Percentiles rank a stretch among this genome's conserved stretches.
Evolutionary conservation across 2,888 invertebrate genomes (phyloP).

Genomic region (Eristalis tenax): DNA sequence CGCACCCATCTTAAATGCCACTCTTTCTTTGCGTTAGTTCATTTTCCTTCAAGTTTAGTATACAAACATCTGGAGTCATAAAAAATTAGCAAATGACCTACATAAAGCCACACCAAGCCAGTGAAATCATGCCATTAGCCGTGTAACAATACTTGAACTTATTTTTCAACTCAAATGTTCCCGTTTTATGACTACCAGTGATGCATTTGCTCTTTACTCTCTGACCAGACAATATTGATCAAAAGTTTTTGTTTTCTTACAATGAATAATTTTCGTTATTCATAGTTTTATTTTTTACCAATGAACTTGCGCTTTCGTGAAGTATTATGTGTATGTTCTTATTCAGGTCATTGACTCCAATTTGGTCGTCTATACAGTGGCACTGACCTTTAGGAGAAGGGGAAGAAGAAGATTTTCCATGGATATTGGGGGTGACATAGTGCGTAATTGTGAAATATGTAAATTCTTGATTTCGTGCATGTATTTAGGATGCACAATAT

Average conservation of each 20-base stretch:
- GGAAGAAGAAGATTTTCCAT: too few relatives aligned
- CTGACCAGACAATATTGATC: not conserved
- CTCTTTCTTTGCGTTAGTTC: not conserved
- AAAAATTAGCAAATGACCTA: not conserved
- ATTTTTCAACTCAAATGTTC: not conserved
- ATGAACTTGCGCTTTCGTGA: not conserved
- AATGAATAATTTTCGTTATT: not conserved
- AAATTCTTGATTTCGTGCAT: too few relatives aligned
- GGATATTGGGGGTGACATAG: too few relatives aligned
- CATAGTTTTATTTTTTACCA: not conserved
- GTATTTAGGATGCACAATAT: too few relatives aligned
- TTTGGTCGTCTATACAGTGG: not conserved
- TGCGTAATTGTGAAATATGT: too few relatives aligned
- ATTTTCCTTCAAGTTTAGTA: not conserved
- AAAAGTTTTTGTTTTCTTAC: not conserved
- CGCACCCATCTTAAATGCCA: not conserved
- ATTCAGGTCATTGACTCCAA: too few relatives aligned
- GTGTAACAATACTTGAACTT: not conserved
- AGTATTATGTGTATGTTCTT: not conserved
- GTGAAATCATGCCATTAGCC: not conserved
- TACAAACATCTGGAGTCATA: not conserved
- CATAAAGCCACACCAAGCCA: not conserved
- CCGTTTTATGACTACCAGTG: not conserved
- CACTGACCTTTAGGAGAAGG: not conserved
- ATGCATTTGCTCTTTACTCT: not conserved